A percentile compares a stretch with the other conserved stretches of the same genome.
These are phyloP conservation scores for Semaprochilodus insignis DNA, from an alignment of 2,797 vertebrate genomes.

Conservation along the genomic window DNA sequence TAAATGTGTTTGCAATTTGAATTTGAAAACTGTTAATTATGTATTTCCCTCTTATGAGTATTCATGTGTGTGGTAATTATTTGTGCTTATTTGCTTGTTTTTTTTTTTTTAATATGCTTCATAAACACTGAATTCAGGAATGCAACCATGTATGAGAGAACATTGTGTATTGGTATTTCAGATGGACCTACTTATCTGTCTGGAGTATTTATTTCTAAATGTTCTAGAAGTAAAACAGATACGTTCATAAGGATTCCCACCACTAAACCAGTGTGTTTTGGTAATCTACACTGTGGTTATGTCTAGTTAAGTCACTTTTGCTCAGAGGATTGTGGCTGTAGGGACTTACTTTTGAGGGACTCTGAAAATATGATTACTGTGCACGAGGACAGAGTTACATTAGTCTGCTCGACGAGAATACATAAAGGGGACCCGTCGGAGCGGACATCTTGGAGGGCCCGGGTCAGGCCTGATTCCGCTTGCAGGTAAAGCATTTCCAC, in stretches of 20 bases:
- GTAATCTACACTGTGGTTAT: neutral
- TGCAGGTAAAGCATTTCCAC: conserved; percentile 85
- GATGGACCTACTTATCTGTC: neutral
- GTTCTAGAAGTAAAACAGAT: neutral
- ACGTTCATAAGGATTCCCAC: conserved; percentile 30
- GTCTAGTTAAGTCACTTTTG: conserved; percentile 30
- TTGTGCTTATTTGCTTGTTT: neutral
- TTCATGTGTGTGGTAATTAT: neutral
- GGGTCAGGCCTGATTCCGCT: conserved; percentile 78
- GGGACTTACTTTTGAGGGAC: conserved; percentile 87
- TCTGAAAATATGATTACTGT: conserved; percentile 84
- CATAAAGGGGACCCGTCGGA: conserved; percentile 82
- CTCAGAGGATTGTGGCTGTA: conserved; percentile 55
- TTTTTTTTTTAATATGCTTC: neutral
- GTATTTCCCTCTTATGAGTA: neutral
- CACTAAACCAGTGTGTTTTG: conserved; percentile 27
- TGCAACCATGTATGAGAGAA: neutral
- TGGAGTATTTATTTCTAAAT: neutral
- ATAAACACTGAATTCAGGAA: neutral
- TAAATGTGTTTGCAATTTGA: neutral
- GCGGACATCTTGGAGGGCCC: conserved; percentile 83
- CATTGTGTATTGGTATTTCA: neutral
- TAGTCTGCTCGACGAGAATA: conserved; percentile 85
- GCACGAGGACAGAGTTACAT: conserved; percentile 81
- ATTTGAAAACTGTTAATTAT: neutral